Conservation (phyloP, 2,113 vertebrate species). For the Tupaia tana region DNA sequence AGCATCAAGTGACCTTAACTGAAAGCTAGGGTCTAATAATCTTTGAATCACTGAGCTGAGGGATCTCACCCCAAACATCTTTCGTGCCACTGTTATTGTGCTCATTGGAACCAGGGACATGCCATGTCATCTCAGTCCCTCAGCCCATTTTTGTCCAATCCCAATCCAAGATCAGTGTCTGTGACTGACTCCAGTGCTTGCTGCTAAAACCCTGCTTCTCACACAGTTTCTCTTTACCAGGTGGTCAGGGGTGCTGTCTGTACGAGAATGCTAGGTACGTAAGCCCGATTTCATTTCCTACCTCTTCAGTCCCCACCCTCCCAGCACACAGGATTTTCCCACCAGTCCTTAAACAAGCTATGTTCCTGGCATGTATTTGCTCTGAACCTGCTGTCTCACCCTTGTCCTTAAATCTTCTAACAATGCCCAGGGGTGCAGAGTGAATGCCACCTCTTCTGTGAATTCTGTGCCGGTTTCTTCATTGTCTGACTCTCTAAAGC, state of each 20-base stretch:
- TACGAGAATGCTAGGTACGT: not conserved
- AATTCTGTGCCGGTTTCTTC: not conserved
- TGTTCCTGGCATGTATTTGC: too few species aligned
- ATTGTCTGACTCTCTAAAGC: not conserved
- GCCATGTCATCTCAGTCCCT: too few species aligned
- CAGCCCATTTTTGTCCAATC: accelerated
- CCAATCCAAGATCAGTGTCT: too few species aligned
- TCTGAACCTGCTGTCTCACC: accelerated
- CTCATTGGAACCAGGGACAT: accelerated
- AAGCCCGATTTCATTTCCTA: not conserved
- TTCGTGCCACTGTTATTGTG: accelerated
- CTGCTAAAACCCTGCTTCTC: not conserved
- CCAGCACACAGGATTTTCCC: not conserved
- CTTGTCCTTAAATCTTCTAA: not conserved
- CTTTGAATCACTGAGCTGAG: not conserved
- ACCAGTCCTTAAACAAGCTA: too few species aligned
- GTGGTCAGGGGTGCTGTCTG: too few species aligned
- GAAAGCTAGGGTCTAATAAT: not conserved
- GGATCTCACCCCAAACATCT: too few species aligned
- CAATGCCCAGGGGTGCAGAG: not conserved
- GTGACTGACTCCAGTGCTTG: accelerated
- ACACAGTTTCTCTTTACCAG: not conserved
- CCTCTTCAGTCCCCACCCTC: not conserved
- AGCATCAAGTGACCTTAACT: not conserved
- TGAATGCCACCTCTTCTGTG: not conserved